Evolutionary conservation across 2,888 invertebrate genomes (phyloP).

Genomic region (Xestia rhomboidea): DNA sequence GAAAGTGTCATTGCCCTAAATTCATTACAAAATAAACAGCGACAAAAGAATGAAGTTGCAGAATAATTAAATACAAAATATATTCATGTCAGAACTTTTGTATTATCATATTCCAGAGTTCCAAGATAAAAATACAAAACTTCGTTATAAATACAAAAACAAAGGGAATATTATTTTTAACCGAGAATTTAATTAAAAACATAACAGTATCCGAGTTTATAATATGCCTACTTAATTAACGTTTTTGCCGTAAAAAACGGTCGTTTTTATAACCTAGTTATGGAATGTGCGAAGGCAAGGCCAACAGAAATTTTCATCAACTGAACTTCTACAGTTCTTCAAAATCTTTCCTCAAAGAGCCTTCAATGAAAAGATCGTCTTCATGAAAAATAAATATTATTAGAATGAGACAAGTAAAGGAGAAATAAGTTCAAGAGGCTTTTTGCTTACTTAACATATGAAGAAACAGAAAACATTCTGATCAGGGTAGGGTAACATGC

Average conservation of each 20-base stretch:
- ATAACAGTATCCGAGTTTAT: conserved; percentile 71
- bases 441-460: too few relatives aligned
- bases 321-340: conserved; percentile 35
- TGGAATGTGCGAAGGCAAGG: conserved; percentile 60
- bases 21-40: conserved; percentile 7
- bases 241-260: conserved; percentile 68
- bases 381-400: conserved; percentile 37
- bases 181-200: conserved; percentile 72
- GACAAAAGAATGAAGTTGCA: conserved; percentile 16
- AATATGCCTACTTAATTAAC: conserved; percentile 75
- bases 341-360: conserved; percentile 40
- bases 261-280: conserved; percentile 69
- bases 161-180: conserved; percentile 62
- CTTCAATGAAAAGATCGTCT: conserved; percentile 32
- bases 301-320: conserved; percentile 60
- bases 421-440: conserved; percentile 4
- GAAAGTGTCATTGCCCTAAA: conserved; percentile 1
- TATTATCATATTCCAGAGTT: conserved; percentile 44
- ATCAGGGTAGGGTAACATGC: too few relatives aligned
- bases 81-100: conserved; percentile 52
- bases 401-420: conserved; percentile 20
- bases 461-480: too few relatives aligned
- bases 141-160: conserved; percentile 52
- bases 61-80: conserved; percentile 45
- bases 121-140: conserved; percentile 50